Evolutionary conservation across 2,888 invertebrate genomes (phyloP), one percentile per base, ranked within the genome.

Genomic region (Tuta absoluta): DNA sequence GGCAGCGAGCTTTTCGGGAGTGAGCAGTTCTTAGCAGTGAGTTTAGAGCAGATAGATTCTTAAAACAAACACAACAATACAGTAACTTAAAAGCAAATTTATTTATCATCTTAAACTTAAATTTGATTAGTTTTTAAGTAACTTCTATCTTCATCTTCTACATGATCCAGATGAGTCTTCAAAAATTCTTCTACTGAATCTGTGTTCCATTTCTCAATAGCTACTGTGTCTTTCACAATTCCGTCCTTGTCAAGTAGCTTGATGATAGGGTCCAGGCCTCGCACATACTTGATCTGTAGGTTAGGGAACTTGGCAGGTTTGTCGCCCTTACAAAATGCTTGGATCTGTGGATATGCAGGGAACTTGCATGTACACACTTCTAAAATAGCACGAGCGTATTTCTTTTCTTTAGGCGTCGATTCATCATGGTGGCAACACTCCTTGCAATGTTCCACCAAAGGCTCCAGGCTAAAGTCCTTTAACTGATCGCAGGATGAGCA

Each of bases 361-460:
- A 99, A 98, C 92, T 99, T 99, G 89, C 99, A 99, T 62, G 98
- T 98, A 82, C 99, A 99, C 7, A 99, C 98, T 93, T 98, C 98
- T 51, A 99, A 91, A 66, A 97, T 94, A 0, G 98, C 99, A 81
- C 95, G 96, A 0, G 98, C 96, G 84, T 98, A 99, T 66, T 95
- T 95, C 89, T 95, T 95, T 63, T 93, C 90, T 12, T 93, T 93
- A 1, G 93, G 92, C 7, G 93, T 93, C 49, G 92, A 91, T 70
- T 95, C 94, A 78, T 97, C 96, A 71, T 93, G 93, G 67, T 95
- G 94, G 80, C 97, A 97, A 78, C 98, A 98, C 82, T 95, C 94
- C 66, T 93, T 93, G 75, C 98, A 98, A 71, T 93, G 93, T 14
- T 93, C 93, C 65, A 95, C 93, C 71, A 96, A 85, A 63, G 94